These are phyloP conservation scores for Drosophila kuntzei DNA, from an alignment of 2,888 invertebrate species.

Conservation along the genomic window DNA sequence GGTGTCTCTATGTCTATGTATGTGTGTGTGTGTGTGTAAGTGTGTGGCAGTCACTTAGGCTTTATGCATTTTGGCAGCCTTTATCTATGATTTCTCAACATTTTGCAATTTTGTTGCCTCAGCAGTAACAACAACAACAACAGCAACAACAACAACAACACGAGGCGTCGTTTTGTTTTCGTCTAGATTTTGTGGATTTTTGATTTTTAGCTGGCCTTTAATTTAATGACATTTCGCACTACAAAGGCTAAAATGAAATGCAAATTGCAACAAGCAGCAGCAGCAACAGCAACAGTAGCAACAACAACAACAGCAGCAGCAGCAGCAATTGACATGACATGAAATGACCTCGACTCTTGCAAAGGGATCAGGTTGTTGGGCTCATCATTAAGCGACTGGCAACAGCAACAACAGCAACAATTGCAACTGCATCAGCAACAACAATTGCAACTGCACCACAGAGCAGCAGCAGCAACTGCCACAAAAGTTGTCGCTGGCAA, in stretches of 20 bases:
- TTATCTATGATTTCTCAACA: slow-evolving; percentile 37
- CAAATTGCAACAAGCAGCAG: slow-evolving; percentile 67
- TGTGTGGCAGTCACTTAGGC: not conserved
- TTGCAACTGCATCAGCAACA: slow-evolving; percentile 22
- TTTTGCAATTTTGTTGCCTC: slow-evolving; percentile 24
- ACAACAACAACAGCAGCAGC: slow-evolving; percentile 18
- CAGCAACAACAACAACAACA: slow-evolving; percentile 1
- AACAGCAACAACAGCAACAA: slow-evolving; percentile 27
- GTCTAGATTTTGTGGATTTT: slow-evolving; percentile 26
- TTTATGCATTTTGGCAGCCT: slow-evolving; percentile 7
- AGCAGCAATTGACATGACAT: slow-evolving; percentile 56
- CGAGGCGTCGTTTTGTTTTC: not conserved
- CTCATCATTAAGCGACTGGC: slow-evolving; percentile 72
- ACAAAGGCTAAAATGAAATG: slow-evolving; percentile 75
- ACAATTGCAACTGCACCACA: slow-evolving; percentile 10
- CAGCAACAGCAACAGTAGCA: slow-evolving; percentile 19
- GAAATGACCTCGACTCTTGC: slow-evolving; percentile 64
- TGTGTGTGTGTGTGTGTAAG: not conserved
- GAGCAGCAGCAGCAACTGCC: slow-evolving; percentile 29
- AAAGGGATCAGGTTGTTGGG: slow-evolving; percentile 43
- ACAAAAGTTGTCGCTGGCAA: slow-evolving; percentile 50
- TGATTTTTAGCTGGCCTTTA: slow-evolving; percentile 54
- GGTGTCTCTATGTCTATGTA: not conserved
- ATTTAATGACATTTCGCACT: slow-evolving; percentile 73
- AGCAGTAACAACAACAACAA: not conserved